A percentile compares a stretch with the other conserved stretches of the same genome.
phyloP scores from a whole-genome alignment of 2,888 invertebrate genomes.

The Lithophane socia region DNA sequence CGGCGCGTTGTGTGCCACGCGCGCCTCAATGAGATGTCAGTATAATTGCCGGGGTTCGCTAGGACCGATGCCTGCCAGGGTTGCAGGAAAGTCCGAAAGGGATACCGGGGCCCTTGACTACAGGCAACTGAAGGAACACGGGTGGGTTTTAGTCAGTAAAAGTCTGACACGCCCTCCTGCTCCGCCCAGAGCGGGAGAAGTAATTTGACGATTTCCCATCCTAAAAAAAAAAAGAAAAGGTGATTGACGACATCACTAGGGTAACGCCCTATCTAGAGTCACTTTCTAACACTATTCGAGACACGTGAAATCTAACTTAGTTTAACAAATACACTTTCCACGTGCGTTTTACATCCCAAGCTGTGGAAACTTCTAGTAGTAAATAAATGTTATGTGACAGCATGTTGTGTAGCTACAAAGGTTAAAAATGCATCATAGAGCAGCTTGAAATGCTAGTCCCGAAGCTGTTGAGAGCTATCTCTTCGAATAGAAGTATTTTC shows the following conservation, averaged over 20 bases:
- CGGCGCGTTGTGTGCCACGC: no score
- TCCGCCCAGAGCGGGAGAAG: no score
- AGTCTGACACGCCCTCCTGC: no score
- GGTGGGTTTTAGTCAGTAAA: no score
- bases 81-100: no score
- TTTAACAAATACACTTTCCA: conserved; percentile 32
- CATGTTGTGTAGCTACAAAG: conserved; percentile 47
- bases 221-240: not conserved
- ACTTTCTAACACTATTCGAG: conserved; percentile 17
- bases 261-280: not conserved
- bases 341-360: conserved; percentile 35
- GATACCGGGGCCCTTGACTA: no score
- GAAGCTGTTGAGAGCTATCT: conserved; percentile 44
- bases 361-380: conserved; percentile 42
- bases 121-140: no score
- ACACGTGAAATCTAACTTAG: conserved; percentile 35
- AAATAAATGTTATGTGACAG: conserved; percentile 60
- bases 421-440: conserved; percentile 60
- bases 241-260: conserved; percentile 2
- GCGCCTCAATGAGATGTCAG: no score
- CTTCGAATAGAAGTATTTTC: conserved; percentile 51
- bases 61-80: no score
- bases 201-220: no score
- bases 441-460: conserved; percentile 37
- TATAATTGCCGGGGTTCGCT: no score